Evolutionary conservation across 1,140 invertebrate species (phyloP).

Genomic region (Drosophila asahinai): DNA sequence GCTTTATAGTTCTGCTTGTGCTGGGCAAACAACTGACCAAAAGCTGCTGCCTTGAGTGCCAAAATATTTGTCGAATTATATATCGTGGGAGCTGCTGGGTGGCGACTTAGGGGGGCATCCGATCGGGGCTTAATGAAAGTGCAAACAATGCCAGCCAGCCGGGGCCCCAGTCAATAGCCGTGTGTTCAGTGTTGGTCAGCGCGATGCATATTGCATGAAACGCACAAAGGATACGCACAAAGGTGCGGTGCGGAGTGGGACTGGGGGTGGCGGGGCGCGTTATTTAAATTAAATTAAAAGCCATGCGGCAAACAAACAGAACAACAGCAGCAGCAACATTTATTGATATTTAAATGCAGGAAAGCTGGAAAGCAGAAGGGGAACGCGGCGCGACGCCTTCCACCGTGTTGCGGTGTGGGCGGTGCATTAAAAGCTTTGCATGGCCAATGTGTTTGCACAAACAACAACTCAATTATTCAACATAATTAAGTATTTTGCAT

Average conservation of each 20-base stretch:
- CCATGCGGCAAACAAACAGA: constrained; percentile 68
- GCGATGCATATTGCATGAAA: constrained; percentile 54
- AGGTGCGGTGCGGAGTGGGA: neutral
- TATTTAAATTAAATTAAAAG: constrained; percentile 83
- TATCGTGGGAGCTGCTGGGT: neutral
- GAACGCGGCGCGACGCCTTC: constrained; percentile 9
- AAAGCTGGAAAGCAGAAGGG: constrained; percentile 9
- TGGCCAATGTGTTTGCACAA: constrained; percentile 76
- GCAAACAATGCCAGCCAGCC: constrained; percentile 50
- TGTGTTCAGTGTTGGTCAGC: constrained; percentile 55
- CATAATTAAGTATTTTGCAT: constrained; percentile 83
- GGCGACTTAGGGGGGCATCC: constrained; percentile 17
- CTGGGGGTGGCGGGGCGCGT: constrained; percentile 36
- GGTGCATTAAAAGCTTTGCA: constrained; percentile 82
- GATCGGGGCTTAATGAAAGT: constrained; percentile 67
- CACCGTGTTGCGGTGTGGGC: constrained; percentile 53
- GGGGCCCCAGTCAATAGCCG: constrained; percentile 27
- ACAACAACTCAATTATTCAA: constrained; percentile 82
- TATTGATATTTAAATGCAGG: constrained; percentile 80
- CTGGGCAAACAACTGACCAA: constrained; percentile 43
- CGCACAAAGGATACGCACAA: constrained; percentile 15
- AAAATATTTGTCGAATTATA: constrained; percentile 73
- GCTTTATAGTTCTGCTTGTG: constrained; percentile 62
- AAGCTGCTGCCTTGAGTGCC: constrained; percentile 70
- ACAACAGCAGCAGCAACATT: constrained; percentile 69